Base-by-base conservation (phyloP, 2,797 vertebrate species). In the Cynodonichthys magdalenae region DNA sequence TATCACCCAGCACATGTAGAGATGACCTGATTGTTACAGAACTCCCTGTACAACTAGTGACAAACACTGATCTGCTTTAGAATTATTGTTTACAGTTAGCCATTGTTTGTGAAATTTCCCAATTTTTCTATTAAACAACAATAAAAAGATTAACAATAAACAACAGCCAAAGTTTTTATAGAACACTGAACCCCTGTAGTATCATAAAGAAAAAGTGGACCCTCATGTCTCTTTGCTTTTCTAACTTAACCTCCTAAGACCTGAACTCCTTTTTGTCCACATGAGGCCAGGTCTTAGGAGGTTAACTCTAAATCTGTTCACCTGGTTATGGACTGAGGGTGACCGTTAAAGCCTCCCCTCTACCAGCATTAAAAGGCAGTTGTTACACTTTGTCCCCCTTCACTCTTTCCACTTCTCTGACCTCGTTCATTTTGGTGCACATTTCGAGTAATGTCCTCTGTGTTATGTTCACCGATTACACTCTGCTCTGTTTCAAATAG, bases 381-480 rank as follows among this genome's bases (percentile, higher is more conserved):
- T 46, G 17, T 46, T 46, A 19, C 45, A 47, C 8, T 47, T 47
- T n/a, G 45, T n/a, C 46, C 18, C 46, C 18, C 10, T 20, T 7
- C 10, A 44, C 15, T 19, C 46, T 10, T 11, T 20, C 19, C 46
- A 48, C 46, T 15, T 48, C 19, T 48, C 19, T 48, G 46, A 48
- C 19, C 46, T 48, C 20, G 18, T 48, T 48, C 19, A 20, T 48
- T 48, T 48, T 8, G 46, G 19, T 48, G 46, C 12, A 14, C 46
- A 10, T 48, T 48, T 48, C 46, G n/a, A 48, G 46, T 48, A 48
- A 48, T 48, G 44, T 46, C 44, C 44, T 46, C n/a, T 19, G 44
- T 46, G 44, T 18, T 18, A 12, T 20, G 46, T 48, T 48, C 46
- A 20, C 46, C 19, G 19, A 19, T 48, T 19, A 20, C 42, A 15